Evolutionary conservation across 2,113 vertebrate genomes (phyloP).

Genomic region (Nymphicus hollandicus): DNA sequence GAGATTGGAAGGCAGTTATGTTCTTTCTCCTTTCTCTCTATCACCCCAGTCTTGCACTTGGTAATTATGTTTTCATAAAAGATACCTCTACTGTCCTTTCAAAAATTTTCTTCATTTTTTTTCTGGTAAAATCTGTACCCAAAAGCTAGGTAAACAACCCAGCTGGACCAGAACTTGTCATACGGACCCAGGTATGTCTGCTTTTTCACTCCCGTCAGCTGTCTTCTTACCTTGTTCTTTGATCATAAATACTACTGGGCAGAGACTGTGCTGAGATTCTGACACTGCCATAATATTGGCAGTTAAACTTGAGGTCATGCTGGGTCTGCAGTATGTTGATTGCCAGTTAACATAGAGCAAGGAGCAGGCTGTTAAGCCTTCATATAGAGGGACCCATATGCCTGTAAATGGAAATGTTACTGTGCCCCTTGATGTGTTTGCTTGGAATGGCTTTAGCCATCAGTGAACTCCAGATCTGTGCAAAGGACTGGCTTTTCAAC

Average conservation of each 20-base stretch:
- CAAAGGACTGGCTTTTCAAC: neutral
- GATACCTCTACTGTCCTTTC: neutral
- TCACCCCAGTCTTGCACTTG: neutral
- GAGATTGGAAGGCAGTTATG: neutral
- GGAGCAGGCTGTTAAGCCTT: neutral
- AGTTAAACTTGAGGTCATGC: neutral
- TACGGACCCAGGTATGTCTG: neutral
- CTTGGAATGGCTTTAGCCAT: neutral
- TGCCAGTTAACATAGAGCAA: neutral
- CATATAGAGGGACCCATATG: rapidly evolving
- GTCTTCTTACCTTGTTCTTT: neutral
- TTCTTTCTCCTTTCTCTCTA: neutral
- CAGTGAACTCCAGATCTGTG: neutral
- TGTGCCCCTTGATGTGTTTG: neutral
- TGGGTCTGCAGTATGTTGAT: neutral
- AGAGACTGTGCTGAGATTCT: neutral
- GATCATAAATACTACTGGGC: neutral
- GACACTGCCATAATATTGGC: neutral
- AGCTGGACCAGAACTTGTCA: neutral
- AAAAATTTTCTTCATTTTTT: neutral
- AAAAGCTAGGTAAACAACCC: neutral
- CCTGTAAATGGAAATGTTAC: neutral
- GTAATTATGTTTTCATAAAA: neutral
- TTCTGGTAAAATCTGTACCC: neutral
- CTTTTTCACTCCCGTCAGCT: neutral